Base-by-base conservation (phyloP, 2,888 invertebrate genomes). In the Lysandra bellargus region DNA sequence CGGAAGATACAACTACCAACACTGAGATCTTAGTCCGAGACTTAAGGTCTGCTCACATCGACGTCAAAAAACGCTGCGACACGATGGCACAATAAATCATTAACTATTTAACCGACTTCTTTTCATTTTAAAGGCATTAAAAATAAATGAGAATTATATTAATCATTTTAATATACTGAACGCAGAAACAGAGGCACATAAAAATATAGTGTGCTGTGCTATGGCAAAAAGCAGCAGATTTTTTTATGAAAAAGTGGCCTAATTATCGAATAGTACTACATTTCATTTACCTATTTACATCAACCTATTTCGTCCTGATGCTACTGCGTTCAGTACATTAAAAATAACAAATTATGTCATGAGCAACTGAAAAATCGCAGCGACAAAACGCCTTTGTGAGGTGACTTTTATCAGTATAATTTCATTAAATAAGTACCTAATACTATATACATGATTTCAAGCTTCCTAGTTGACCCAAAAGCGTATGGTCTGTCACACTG, bases 11-110 rank as follows among this genome's bases (percentile, higher is more conserved):
- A 57, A 53, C 33, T 53, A 57, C 57, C 75, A 30, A 75, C 75
- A 75, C 76, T 76, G 76, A 76, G 76, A 76, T 76, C 76, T 49
- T 76, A 49, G 69, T 76, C 57, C 44, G 44, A 75, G 75, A 49
- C 75, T 33, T 69, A 30, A 6, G 76, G 76, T 33, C 76, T 57
- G 4, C 53, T 17, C 76, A 76, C 76, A 57, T 14, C 2, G 14
- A 33, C 33, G 33, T 53, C 30, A 17, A 17, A 49, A 30, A 30
- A 33, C 76, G 57, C 49, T 53, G 53, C 57, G 76, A 76, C 5
- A 14, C n/a, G 44, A 44, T n/a, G n/a, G 4, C 44, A 74, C 40
- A 73, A 17, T 23, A 37, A 73, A 72, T 37, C 6, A 57, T 57
- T 57, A 57, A 17, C 4, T 57, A 57, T 57, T 17, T 49, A 12